Conservation (phyloP, 37 sponge, comb jelly and placozoan species). For the Bolinopsis microptera region DNA sequence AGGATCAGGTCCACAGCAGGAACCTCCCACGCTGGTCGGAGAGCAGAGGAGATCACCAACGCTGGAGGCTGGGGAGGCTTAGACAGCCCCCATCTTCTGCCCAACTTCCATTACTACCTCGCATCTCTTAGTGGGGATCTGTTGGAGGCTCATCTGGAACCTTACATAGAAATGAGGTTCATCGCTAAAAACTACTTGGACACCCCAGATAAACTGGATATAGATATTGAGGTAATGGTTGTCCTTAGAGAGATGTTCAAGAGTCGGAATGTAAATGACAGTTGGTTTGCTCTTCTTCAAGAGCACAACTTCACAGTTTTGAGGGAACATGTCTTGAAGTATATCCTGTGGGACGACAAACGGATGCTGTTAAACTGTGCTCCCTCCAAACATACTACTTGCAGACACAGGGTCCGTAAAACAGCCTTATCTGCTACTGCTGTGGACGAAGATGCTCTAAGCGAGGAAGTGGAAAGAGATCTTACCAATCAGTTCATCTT, state of each 20-base stretch:
- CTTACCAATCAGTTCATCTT: not conserved
- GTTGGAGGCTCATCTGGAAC: constrained; percentile 8
- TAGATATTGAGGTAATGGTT: not conserved
- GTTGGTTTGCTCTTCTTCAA: constrained; percentile 8
- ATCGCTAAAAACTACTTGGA: not conserved
- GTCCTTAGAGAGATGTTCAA: not conserved
- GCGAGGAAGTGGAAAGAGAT: not conserved
- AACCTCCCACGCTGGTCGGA: not conserved
- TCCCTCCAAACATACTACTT: not conserved
- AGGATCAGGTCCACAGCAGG: not conserved
- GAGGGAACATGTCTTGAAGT: not conserved
- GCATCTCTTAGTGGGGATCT: not conserved
- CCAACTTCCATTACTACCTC: constrained; percentile 34
- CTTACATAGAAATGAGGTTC: not conserved
- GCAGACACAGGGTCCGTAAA: not conserved
- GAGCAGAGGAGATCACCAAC: constrained; percentile 20
- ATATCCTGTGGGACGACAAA: not conserved
- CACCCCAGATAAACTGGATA: not conserved
- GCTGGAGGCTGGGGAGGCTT: constrained; percentile 18
- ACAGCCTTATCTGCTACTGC: not conserved
- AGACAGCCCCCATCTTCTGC: constrained; percentile 5
- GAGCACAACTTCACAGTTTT: not conserved
- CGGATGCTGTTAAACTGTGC: not conserved
- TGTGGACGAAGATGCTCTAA: not conserved
- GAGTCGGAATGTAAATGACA: not conserved